Evolutionary conservation across 1,140 invertebrate genomes (phyloP).

Genomic region (Rhagoletis zephyria): DNA sequence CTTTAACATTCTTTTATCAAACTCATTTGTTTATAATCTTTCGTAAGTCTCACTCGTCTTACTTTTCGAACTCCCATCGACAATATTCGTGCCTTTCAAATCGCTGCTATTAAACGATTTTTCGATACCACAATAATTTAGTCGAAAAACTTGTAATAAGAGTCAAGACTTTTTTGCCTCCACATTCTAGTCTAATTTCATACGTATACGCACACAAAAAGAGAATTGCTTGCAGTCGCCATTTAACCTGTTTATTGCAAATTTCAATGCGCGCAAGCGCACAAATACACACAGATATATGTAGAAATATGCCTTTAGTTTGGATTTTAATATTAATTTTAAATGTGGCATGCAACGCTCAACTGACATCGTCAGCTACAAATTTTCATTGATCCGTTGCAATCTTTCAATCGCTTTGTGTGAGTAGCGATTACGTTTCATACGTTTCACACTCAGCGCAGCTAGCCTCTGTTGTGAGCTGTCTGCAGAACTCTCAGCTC

Average conservation of each 20-base stretch:
- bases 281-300: not conserved
- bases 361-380: not conserved
- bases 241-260: not conserved
- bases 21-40: too few species aligned
- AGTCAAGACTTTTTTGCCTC: not conserved
- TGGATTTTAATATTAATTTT: not conserved
- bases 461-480: too few species aligned
- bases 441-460: too few species aligned
- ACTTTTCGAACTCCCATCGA: not conserved
- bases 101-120: not conserved
- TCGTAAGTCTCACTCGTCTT: too few species aligned
- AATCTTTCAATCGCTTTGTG: not conserved
- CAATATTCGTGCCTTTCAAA: not conserved
- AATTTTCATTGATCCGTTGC: not conserved
- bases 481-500: not conserved
- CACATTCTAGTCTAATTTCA: constrained; percentile 5
- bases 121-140: not conserved
- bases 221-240: not conserved
- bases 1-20: too few species aligned
- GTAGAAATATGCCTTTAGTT: not conserved
- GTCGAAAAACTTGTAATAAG: not conserved
- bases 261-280: not conserved
- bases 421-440: not conserved
- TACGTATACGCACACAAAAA: not conserved
- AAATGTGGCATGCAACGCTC: constrained; percentile 8